Base-by-base conservation (phyloP, 2,888 invertebrate genomes). In the Incurvaria masculella region DNA sequence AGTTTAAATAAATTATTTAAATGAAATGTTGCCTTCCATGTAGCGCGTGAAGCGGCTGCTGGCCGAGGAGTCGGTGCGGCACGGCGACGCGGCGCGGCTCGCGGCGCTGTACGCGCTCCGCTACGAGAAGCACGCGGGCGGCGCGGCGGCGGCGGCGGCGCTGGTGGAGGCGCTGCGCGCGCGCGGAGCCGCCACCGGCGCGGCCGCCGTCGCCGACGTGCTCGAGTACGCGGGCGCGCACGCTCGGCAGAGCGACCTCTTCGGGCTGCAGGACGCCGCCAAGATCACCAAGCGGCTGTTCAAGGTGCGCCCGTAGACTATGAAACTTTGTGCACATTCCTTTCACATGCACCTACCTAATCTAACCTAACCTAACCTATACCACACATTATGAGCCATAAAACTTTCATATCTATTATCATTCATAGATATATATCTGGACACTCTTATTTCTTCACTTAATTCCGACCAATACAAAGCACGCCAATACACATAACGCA, bases 91-190 rank as follows among this genome's bases (percentile, higher is more conserved):
- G 1, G 81, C 89, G 0, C 87, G 94, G 56, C 79, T 99, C 47
- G 95, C 97, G 0, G 88, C 95, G 69, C 70, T 99, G 21, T 99
- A 99, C 75, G 93, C 94, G 0, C 76, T 99, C 18, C 87, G 94
- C 23, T 99, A 97, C 70, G 95, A 97, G 71, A 88, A 89, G 55
- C 90, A 95, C 68, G 85, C 88, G 46, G 91, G 85, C 67, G 94
- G 93, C 68, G 69, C 69, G 5, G n/a, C n/a, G n/a, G 91, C 91
- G 59, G 84, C 94, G 19, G 81, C 83, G 1, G 84, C 88, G 1
- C 81, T 98, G 16, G 69, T 91, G 49, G 88, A 89, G 42, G 76
- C 86, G 42, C 79, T 97, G 50, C 85, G 86, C 60, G 83, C 81
- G 53, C 81, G 88, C 48, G 87, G 86, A n/a, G 81, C 88, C 18